phyloP scores from a whole-genome alignment of 2,113 vertebrate genomes.

The Ptilorrhoa leucosticta region DNA sequence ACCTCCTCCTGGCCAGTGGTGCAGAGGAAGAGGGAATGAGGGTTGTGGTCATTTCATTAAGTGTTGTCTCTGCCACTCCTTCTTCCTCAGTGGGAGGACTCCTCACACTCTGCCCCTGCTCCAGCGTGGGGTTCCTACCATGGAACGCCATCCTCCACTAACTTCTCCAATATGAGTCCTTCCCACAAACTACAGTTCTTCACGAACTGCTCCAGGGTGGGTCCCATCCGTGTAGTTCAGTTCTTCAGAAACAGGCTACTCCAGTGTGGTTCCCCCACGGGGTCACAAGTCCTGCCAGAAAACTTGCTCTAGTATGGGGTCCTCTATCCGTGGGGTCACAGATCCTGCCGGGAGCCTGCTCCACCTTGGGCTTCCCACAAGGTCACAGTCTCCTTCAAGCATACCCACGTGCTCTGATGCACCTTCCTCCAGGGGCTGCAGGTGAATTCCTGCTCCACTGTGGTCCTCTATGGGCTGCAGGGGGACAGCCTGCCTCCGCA shows the following conservation, averaged over 20 bases:
- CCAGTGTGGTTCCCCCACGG: not conserved
- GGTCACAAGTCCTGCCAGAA: not conserved
- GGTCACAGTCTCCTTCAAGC: not conserved
- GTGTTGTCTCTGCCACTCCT: not conserved
- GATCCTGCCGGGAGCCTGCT: not conserved
- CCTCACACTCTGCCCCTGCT: not conserved
- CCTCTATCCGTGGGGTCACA: no score
- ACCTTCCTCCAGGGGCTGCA: not conserved
- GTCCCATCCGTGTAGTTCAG: not conserved
- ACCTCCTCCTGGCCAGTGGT: not conserved
- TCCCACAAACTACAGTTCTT: not conserved
- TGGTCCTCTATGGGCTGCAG: not conserved
- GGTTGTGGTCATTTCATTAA: not conserved
- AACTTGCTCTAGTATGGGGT: not conserved
- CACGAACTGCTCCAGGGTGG: not conserved
- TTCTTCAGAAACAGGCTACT: not conserved
- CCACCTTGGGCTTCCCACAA: not conserved
- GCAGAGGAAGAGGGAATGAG: not conserved
- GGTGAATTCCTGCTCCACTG: not conserved
- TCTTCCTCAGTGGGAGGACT: not conserved
- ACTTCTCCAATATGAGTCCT: not conserved
- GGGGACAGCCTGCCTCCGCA: not conserved
- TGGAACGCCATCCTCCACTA: fast-evolving
- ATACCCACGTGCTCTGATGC: not conserved
- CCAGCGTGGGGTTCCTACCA: not conserved